Conservation (phyloP, 1,140 invertebrate genomes). For the Eurosta solidaginis region DNA sequence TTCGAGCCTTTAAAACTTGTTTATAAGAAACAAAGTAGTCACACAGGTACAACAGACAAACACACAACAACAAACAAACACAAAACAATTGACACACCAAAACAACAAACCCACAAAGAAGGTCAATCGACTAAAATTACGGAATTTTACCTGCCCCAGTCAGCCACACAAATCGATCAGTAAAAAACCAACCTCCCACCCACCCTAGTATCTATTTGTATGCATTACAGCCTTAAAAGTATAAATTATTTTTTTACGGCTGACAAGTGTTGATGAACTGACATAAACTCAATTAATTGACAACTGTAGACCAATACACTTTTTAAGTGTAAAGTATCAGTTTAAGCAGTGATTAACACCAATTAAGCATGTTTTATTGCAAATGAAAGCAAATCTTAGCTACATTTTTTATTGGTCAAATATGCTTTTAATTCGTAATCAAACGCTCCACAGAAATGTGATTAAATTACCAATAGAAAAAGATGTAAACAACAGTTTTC, state of each 20-base stretch:
- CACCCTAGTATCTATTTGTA: background rate
- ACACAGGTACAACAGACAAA: too few relatives aligned
- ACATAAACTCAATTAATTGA: background rate
- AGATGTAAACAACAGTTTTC: background rate
- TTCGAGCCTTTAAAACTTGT: too few relatives aligned
- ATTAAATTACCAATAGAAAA: background rate
- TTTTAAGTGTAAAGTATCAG: background rate
- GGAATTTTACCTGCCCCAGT: too few relatives aligned
- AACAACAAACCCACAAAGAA: too few relatives aligned
- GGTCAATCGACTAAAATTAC: too few relatives aligned
- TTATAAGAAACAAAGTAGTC: too few relatives aligned
- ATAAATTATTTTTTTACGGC: background rate
- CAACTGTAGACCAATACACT: background rate
- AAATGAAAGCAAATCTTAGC: background rate
- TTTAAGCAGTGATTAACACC: slow-evolving; percentile 14
- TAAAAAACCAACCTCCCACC: too few relatives aligned
- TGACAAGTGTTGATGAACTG: background rate
- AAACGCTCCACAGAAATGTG: background rate
- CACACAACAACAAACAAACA: too few relatives aligned
- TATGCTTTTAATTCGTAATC: background rate
- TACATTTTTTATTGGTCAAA: background rate
- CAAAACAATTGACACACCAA: too few relatives aligned
- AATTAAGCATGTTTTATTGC: background rate
- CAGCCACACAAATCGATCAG: too few relatives aligned
- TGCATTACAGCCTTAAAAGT: background rate